phyloP scores from a whole-genome alignment of 2,113 vertebrate species.

The Scytalopus superciliaris region DNA sequence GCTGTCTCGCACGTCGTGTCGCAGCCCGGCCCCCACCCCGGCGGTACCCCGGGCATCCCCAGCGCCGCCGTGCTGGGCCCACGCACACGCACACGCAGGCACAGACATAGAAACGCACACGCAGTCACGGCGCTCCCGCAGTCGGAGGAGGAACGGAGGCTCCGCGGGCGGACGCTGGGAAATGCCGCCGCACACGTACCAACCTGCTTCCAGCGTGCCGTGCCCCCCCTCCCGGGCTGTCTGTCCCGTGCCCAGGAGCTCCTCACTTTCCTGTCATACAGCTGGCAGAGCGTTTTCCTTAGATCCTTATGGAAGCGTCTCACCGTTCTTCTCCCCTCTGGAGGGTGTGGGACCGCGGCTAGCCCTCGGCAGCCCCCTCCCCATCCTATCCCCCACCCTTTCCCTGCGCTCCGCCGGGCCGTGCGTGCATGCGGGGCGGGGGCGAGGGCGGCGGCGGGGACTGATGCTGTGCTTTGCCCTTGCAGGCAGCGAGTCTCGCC shows the following conservation, averaged over 20 bases:
- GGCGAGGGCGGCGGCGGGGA: not conserved
- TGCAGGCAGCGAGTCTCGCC: not conserved
- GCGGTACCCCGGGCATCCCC: not conserved
- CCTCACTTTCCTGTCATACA: not conserved
- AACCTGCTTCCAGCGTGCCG: not conserved
- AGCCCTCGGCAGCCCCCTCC: not conserved
- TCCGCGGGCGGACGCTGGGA: not conserved
- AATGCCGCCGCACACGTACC: not conserved
- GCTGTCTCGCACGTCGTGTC: not conserved
- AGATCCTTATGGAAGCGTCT: not conserved
- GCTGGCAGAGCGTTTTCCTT: not conserved
- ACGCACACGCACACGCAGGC: not conserved
- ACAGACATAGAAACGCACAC: not conserved
- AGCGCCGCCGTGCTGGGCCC: not conserved
- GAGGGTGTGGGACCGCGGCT: not conserved
- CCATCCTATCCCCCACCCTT: not conserved
- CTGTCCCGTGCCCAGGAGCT: not conserved
- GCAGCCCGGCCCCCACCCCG: not conserved
- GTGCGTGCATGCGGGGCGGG: not conserved
- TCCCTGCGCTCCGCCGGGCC: not conserved
- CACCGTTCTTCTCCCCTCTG: not conserved
- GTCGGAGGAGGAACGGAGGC: not conserved
- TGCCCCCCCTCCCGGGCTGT: fast-evolving
- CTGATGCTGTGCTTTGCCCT: not conserved
- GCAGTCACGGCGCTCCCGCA: not conserved